phyloP scores from a whole-genome alignment of 2,888 invertebrate genomes.

The Stenotaenia linearis region DNA sequence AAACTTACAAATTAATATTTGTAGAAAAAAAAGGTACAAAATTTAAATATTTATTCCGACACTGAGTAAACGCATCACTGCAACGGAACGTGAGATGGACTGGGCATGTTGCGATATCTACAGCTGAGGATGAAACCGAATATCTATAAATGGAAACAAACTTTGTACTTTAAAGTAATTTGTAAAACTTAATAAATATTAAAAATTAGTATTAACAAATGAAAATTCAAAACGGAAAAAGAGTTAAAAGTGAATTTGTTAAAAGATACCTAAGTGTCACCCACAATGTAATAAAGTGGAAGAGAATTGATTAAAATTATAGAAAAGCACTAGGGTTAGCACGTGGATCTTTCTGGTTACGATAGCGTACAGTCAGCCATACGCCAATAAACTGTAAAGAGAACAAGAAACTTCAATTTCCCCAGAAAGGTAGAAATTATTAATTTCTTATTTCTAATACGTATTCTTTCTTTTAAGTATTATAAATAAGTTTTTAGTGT shows the following conservation, averaged over 20 bases:
- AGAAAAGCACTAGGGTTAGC: conserved; percentile 96
- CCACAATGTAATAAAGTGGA: conserved; percentile 26
- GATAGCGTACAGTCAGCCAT: conserved; percentile 91
- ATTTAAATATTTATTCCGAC: neutral
- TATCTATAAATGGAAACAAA: neutral
- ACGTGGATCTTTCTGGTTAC: conserved; percentile 96
- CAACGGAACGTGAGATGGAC: conserved; percentile 29
- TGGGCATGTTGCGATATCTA: conserved; percentile 29
- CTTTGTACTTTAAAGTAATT: neutral
- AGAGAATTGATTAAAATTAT: conserved; percentile 50
- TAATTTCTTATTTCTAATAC: too few relatives aligned
- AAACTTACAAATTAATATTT: neutral
- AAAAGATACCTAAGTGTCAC: conserved; percentile 17
- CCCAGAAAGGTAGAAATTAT: conserved; percentile 41
- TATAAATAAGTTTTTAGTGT: too few relatives aligned
- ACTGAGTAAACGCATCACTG: neutral
- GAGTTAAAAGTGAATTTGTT: neutral
- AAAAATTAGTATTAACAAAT: neutral
- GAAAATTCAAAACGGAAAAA: neutral
- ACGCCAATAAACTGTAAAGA: conserved; percentile 86
- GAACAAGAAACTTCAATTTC: neutral
- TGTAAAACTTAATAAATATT: neutral
- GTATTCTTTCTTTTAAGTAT: too few relatives aligned
- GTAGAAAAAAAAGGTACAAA: neutral
- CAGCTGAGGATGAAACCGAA: conserved; percentile 24